A percentile compares a stretch with the other conserved stretches of the same genome.
These are phyloP conservation scores for Seriola rivoliana DNA, from an alignment of 2,113 vertebrate genomes.

Conservation along the genomic window DNA sequence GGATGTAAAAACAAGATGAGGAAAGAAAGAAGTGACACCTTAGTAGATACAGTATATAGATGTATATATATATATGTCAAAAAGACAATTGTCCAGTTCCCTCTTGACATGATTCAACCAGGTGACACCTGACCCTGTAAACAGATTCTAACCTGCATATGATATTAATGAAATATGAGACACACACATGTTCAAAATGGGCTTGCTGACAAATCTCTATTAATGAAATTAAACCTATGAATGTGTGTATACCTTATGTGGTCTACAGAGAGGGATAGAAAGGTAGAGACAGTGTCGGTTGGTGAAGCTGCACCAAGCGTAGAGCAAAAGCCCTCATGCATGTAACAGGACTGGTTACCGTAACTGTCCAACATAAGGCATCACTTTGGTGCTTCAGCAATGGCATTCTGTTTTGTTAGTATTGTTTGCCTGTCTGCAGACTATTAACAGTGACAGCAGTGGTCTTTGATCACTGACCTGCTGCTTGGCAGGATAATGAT, in stretches of 20 bases:
- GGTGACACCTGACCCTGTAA: background rate
- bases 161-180: background rate
- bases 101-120: background rate
- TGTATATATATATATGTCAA: too few species aligned
- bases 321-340: background rate
- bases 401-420: constrained; percentile 31
- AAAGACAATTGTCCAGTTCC: too few species aligned
- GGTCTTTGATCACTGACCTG: constrained; percentile 64
- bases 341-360: background rate
- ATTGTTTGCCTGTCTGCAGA: constrained; percentile 40
- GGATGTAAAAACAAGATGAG: too few species aligned
- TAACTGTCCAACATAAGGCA: background rate
- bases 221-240: background rate
- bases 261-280: background rate
- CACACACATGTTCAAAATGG: background rate
- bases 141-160: background rate
- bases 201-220: background rate
- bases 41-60: too few species aligned
- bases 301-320: too few species aligned
- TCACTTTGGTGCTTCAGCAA: constrained; percentile 21
- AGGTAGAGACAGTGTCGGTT: too few species aligned
- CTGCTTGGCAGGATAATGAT: constrained; percentile 64
- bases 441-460: constrained; percentile 46
- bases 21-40: too few species aligned
- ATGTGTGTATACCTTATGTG: too few species aligned